Conservation (phyloP, 2,113 vertebrate species). For the Microcebus murinus region DNA sequence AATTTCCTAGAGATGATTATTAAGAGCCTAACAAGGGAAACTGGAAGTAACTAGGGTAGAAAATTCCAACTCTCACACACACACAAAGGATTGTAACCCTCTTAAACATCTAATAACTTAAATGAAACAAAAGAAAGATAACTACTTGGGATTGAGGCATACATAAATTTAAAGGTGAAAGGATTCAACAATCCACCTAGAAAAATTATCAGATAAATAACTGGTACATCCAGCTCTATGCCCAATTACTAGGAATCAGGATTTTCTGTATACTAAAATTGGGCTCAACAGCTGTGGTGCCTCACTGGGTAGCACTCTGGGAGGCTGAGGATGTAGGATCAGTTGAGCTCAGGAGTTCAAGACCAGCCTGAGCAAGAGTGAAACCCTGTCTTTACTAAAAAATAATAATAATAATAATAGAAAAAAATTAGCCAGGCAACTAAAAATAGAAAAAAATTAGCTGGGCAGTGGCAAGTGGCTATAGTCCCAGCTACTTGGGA, state of each 20-base stretch:
- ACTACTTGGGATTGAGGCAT: not conserved
- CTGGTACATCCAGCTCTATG: not conserved
- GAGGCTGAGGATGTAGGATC: too few species aligned
- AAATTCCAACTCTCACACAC: constrained; percentile 34
- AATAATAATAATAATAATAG: too few species aligned
- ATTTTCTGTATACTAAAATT: not conserved
- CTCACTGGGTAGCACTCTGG: too few species aligned
- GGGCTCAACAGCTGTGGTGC: not conserved
- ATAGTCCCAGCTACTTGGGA: too few species aligned
- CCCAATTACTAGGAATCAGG: not conserved
- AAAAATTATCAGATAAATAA: constrained; percentile 39
- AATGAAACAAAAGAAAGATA: constrained; percentile 11
- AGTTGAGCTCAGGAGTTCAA: too few species aligned
- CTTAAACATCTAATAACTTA: constrained; percentile 32
- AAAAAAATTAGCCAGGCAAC: too few species aligned
- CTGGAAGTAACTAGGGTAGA: constrained; percentile 55
- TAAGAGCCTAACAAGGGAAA: constrained; percentile 42
- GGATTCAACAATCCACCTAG: not conserved
- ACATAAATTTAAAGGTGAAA: constrained; percentile 7
- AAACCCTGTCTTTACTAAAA: too few species aligned
- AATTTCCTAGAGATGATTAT: constrained; percentile 24
- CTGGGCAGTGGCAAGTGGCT: too few species aligned
- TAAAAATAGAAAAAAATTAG: too few species aligned
- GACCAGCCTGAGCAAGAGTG: too few species aligned
- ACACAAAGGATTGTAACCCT: not conserved